Conservation (phyloP, 2,113 vertebrate genomes). For the Oryzias woworae region DNA sequence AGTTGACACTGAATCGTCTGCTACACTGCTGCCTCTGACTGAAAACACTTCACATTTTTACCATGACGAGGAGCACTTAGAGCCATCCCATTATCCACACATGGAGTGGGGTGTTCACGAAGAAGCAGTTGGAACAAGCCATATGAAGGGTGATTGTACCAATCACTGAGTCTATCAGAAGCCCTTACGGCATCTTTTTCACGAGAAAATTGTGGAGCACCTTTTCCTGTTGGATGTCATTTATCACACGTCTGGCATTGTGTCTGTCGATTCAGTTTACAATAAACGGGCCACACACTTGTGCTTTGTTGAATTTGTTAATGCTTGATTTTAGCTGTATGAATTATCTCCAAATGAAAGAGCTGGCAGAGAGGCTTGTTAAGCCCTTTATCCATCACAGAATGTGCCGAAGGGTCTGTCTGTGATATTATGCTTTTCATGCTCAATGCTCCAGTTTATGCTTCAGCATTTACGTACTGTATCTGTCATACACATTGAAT, state of each 20-base stretch:
- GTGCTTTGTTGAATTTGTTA: constrained; percentile 38
- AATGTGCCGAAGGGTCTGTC: constrained; percentile 49
- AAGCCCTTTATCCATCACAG: constrained; percentile 55
- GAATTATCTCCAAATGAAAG: constrained; percentile 49
- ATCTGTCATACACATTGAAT: constrained; percentile 25
- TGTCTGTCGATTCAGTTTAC: constrained; percentile 30
- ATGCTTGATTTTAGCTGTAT: constrained; percentile 48
- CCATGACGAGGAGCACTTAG: constrained; percentile 3
- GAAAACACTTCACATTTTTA: constrained; percentile 48
- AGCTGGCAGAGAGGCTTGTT: constrained; percentile 56
- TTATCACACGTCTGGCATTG: constrained; percentile 24
- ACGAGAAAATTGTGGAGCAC: background rate
- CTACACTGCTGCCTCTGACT: constrained; percentile 13
- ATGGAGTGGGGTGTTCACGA: background rate
- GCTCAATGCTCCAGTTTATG: constrained; percentile 53
- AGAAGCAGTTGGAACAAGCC: background rate
- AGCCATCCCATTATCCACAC: constrained; percentile 14
- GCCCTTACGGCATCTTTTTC: background rate
- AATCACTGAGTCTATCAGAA: background rate
- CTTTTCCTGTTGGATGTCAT: background rate
- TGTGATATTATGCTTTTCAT: constrained; percentile 55
- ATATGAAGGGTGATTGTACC: background rate
- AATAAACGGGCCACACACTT: constrained; percentile 41
- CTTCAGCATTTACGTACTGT: constrained; percentile 36
- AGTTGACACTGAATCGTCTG: background rate